Evolutionary conservation across 1,140 invertebrate genomes (phyloP).

Genomic region (Eufriesea mexicana): DNA sequence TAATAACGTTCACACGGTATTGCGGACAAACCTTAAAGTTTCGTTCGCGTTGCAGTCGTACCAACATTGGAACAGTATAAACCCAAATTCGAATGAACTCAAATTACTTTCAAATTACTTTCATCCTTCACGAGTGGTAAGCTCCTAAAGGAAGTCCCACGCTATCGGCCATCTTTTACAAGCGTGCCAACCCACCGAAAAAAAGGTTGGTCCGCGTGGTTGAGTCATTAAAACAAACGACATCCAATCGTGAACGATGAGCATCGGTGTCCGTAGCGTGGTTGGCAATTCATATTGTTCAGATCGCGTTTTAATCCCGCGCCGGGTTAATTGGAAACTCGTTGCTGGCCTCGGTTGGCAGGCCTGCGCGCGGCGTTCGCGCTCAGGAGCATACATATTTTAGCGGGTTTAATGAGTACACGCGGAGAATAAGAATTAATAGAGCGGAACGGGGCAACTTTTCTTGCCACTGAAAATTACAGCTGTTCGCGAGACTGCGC

Average conservation of each 20-base stretch:
- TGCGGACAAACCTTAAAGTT: too few species aligned
- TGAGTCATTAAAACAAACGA: not conserved
- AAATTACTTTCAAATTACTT: too few species aligned
- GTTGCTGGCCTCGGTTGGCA: too few species aligned
- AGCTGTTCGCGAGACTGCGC: not conserved
- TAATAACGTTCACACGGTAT: too few species aligned
- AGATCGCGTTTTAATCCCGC: not conserved
- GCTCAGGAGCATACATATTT: conserved; percentile 5
- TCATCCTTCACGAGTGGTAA: too few species aligned
- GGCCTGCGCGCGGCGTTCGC: not conserved
- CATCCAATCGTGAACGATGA: not conserved
- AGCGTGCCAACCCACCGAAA: not conserved
- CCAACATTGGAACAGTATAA: too few species aligned
- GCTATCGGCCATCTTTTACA: too few species aligned
- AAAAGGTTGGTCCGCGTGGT: not conserved
- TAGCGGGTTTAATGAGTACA: conserved; percentile 21
- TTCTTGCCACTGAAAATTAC: conserved; percentile 5
- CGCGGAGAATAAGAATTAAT: conserved; percentile 20
- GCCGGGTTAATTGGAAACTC: conserved; percentile 5
- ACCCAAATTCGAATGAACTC: too few species aligned
- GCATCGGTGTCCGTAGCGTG: not conserved
- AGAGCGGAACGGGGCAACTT: conserved; percentile 14
- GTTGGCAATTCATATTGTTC: conserved; percentile 2
- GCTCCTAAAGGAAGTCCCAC: too few species aligned
- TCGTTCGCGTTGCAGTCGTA: too few species aligned